phyloP scores from a whole-genome alignment of 2,113 vertebrate genomes.

The Pseudopodoces humilis region DNA sequence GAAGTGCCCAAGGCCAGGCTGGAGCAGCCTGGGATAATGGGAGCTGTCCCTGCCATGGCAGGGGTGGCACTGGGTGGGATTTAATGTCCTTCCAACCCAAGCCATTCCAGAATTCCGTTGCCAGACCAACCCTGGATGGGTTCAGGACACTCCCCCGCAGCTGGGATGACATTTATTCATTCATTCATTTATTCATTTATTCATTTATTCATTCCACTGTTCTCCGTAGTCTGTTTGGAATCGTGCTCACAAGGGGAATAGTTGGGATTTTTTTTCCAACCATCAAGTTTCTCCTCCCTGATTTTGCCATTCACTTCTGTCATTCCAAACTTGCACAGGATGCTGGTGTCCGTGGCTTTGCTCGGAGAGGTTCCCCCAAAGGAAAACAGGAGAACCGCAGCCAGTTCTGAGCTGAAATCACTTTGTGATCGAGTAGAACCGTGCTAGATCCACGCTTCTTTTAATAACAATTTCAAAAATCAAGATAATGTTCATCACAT shows the following conservation, averaged over 20 bases:
- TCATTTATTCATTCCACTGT: too few species aligned
- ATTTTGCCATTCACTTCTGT: not conserved
- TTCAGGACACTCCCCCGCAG: not conserved
- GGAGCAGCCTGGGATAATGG: not conserved
- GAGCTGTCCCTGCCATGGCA: not conserved
- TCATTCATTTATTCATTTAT: too few species aligned
- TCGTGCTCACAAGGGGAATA: not conserved
- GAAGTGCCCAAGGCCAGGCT: rapidly evolving
- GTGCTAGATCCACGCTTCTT: not conserved
- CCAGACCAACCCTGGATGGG: not conserved
- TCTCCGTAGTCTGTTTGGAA: not conserved
- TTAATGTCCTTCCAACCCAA: not conserved
- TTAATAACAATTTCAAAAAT: not conserved
- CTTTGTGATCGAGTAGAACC: not conserved
- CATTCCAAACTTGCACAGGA: rapidly evolving
- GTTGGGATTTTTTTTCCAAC: not conserved
- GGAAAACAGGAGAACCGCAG: not conserved
- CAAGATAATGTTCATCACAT: not conserved
- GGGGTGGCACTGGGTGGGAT: not conserved
- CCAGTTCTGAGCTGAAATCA: not conserved
- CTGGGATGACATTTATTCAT: not conserved
- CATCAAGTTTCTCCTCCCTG: not conserved
- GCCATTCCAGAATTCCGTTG: not conserved
- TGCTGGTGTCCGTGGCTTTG: not conserved
- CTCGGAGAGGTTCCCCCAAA: not conserved